phyloP scores from a whole-genome alignment of 2,797 vertebrate genomes.

The Gymnocypris eckloni region DNA sequence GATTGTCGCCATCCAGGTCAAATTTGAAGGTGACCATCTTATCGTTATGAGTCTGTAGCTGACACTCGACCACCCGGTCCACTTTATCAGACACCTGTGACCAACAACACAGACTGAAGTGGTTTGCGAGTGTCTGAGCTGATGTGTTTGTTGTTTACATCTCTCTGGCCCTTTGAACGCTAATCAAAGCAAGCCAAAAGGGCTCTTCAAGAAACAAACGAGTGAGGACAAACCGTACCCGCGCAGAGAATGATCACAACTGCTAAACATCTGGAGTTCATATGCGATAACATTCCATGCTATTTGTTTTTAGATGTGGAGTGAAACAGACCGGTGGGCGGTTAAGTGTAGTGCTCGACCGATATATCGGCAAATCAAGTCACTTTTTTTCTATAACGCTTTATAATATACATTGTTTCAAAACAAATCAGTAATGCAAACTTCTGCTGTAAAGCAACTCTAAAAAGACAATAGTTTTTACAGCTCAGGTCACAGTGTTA shows the following conservation, averaged over 20 bases:
- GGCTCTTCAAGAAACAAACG: no score
- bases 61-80: slow-evolving; percentile 96
- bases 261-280: slow-evolving; percentile 6
- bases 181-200: neutral
- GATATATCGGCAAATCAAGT: neutral
- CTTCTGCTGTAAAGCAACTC: neutral
- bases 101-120: slow-evolving; percentile 31
- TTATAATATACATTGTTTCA: neutral
- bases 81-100: slow-evolving; percentile 92
- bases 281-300: neutral
- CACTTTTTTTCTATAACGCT: no score
- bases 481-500: neutral
- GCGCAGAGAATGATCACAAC: neutral
- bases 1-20: slow-evolving; percentile 95
- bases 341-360: neutral
- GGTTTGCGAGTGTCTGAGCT: neutral
- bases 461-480: neutral
- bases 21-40: slow-evolving; percentile 99
- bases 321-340: neutral
- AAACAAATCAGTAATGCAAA: neutral
- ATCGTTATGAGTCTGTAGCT: slow-evolving; percentile 97
- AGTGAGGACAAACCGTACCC: neutral
- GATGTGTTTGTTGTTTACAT: slow-evolving; percentile 1
- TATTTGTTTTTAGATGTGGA: neutral
- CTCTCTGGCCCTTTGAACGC: slow-evolving; percentile 13